Conservation (phyloP, 2,113 vertebrate species). For the Gymnobelideus leadbeateri region DNA sequence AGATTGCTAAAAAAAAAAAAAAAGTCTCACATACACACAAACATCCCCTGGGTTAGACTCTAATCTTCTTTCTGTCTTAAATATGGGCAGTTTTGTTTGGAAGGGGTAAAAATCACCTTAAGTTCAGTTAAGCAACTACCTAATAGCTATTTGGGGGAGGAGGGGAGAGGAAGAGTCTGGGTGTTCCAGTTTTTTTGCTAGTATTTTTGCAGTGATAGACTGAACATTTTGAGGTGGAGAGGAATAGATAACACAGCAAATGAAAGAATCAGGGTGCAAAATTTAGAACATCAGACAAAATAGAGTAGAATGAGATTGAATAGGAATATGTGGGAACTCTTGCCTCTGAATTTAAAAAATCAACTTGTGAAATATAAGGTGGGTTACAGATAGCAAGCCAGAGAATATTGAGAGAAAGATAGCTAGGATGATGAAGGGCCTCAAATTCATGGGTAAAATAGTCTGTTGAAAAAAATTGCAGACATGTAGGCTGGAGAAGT, state of each 20-base stretch:
- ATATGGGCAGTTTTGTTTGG: background rate
- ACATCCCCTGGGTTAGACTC: background rate
- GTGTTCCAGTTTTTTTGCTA: background rate
- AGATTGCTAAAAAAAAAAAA: background rate
- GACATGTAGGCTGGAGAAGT: background rate
- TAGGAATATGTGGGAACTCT: background rate
- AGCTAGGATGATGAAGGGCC: background rate
- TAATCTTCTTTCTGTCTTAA: background rate
- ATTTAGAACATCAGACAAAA: background rate
- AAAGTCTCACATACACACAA: background rate
- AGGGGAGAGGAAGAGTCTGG: too few species aligned
- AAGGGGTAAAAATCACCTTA: background rate
- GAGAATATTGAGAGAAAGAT: background rate
- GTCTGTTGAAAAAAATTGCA: background rate
- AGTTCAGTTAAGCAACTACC: background rate
- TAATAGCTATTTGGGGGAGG: background rate
- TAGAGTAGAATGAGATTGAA: background rate
- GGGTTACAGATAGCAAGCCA: background rate
- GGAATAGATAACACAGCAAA: background rate
- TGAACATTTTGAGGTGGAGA: background rate
- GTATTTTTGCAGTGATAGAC: background rate
- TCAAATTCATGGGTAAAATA: background rate
- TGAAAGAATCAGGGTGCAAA: background rate
- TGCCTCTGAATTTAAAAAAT: background rate
- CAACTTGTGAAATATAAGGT: background rate